Evolutionary conservation across 1,140 invertebrate species (phyloP).

Genomic region (Nasonia longicornis): DNA sequence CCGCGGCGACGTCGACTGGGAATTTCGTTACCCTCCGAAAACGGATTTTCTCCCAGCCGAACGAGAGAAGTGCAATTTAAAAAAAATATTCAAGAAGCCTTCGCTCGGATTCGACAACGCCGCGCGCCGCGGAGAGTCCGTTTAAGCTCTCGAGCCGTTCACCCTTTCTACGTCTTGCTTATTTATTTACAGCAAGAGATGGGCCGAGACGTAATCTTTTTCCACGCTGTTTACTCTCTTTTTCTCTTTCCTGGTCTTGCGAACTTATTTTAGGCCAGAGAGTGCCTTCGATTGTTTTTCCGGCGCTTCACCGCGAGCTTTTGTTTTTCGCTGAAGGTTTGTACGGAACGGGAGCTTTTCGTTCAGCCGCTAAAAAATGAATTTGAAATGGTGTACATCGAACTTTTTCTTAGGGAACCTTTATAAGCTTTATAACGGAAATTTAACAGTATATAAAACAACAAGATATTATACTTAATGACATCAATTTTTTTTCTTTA

Average conservation of each 20-base stretch:
- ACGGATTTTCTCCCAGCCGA: constrained; percentile 37
- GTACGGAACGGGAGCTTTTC: too few species aligned
- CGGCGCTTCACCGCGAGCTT: too few species aligned
- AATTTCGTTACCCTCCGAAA: constrained; percentile 44
- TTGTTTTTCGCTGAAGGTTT: too few species aligned
- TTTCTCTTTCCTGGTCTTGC: background rate
- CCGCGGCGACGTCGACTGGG: constrained; percentile 10
- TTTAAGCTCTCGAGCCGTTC: constrained; percentile 18
- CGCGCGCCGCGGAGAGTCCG: constrained; percentile 2
- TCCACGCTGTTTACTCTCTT: background rate
- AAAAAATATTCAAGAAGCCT: constrained; percentile 32
- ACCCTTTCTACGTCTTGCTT: background rate
- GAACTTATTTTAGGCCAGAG: background rate
- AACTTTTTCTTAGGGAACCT: too few species aligned
- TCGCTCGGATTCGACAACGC: constrained; percentile 8
- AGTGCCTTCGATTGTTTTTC: background rate
- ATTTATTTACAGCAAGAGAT: constrained; percentile 5
- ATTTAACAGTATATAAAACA: too few species aligned
- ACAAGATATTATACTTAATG: too few species aligned
- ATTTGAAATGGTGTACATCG: too few species aligned
- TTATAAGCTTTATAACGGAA: too few species aligned
- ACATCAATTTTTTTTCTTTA: too few species aligned
- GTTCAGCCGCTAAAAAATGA: too few species aligned
- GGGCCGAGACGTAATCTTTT: background rate
- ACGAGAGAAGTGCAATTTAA: constrained; percentile 41